These are phyloP conservation scores for Petromus typicus DNA, from an alignment of 2,113 vertebrate genomes.

Conservation along the genomic window DNA sequence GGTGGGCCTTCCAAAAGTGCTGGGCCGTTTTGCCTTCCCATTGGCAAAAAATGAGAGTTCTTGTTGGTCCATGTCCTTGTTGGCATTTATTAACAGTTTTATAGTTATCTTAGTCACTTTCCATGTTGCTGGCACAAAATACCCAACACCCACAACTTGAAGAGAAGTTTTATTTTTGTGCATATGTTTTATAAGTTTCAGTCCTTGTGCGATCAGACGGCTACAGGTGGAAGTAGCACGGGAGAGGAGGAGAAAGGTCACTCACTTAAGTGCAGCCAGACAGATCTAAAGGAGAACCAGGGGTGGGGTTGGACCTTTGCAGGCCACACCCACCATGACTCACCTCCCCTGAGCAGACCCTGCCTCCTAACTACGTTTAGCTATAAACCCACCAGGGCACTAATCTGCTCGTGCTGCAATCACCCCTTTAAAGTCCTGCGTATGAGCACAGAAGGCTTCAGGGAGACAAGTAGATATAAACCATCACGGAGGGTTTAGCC, in stretches of 20 bases:
- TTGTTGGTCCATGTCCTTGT: background rate
- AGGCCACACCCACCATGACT: background rate
- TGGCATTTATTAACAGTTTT: background rate
- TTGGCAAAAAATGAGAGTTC: background rate
- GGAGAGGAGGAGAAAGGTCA: background rate
- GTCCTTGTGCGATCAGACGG: background rate
- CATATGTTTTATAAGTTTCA: background rate
- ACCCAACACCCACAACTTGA: background rate
- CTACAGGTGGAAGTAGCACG: background rate
- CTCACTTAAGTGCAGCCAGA: background rate
- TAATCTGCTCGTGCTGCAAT: background rate
- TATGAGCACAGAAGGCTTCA: background rate
- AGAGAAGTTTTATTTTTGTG: background rate
- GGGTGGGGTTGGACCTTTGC: background rate
- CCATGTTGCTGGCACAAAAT: background rate
- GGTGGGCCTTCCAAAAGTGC: background rate
- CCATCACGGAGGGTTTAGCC: background rate
- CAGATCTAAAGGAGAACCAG: background rate
- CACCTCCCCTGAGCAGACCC: too few relatives aligned
- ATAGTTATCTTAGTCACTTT: background rate
- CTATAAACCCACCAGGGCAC: too few relatives aligned
- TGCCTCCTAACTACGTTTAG: too few relatives aligned
- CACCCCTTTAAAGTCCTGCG: background rate
- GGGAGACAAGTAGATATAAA: background rate
- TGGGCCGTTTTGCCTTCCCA: background rate